Conservation (phyloP, 2,888 invertebrate species). For the Oscheius onirici region DNA sequence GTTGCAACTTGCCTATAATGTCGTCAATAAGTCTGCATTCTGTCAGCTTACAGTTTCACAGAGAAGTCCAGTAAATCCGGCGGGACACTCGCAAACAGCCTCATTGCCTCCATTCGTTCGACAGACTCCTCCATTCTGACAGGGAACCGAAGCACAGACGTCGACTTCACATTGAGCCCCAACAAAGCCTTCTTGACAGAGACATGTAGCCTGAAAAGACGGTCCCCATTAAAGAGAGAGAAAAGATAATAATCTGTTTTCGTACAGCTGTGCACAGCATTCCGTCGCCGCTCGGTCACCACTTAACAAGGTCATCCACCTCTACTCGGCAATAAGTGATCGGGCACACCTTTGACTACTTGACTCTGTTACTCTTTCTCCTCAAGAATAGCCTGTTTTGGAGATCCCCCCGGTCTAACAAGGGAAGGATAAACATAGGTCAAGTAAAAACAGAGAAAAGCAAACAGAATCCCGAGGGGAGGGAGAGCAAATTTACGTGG, state of each 20-base stretch:
- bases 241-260: conserved; percentile 28
- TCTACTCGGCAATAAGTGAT: conserved; percentile 31
- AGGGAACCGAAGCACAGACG: conserved; percentile 57
- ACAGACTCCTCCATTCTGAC: conserved; percentile 59
- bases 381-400: neutral
- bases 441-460: conserved; percentile 24
- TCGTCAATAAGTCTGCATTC: neutral
- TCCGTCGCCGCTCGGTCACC: conserved; percentile 19
- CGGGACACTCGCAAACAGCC: conserved; percentile 62
- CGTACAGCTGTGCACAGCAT: conserved; percentile 27
- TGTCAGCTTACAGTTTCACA: conserved; percentile 54
- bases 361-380: conserved; percentile 7
- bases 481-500: conserved; percentile 29
- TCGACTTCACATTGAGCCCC: conserved; percentile 62
- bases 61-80: conserved; percentile 53
- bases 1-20: conserved; percentile 41
- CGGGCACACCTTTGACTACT: conserved; percentile 27
- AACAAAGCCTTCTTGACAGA: conserved; percentile 60
- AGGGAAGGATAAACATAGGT: conserved; percentile 19
- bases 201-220: conserved; percentile 57
- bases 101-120: conserved; percentile 43
- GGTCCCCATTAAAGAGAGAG: neutral
- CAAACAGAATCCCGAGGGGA: too few relatives aligned
- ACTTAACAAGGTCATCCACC: conserved; percentile 34
- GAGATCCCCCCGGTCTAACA: too few relatives aligned